Base-by-base conservation (phyloP, 2,113 vertebrate species). In the Myodes glareolus region DNA sequence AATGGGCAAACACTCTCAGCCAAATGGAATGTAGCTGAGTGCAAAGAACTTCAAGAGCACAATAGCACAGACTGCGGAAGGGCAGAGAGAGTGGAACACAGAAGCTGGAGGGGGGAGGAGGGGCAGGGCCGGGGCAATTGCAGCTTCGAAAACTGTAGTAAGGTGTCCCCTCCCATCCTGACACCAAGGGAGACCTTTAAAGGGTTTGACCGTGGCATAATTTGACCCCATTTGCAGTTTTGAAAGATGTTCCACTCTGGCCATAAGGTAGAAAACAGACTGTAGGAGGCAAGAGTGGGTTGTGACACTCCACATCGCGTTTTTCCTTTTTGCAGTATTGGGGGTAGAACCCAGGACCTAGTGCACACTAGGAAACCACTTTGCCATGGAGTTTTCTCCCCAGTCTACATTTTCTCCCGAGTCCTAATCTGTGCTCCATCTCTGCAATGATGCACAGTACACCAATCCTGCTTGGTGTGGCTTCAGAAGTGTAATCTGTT, bases 1-100 rank as follows among this genome's bases (percentile, higher is more conserved):
- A 58, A 63, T 85, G 52, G 55, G 87, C 58, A 91, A 25, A 58
- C 31, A 8, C n/a, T 65, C 61, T 92, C 16, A 31, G 25, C 68
- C 68, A 58, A 23, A 82, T 87, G 27, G 80, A 82, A 72, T 82
- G 87, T 87, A 77, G 47, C 85, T 87, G 50, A 96, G 47, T 76
- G 12, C 45, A 75, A 55, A 92, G 45, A 42, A 52, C 52, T 91
- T 89, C 31, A 42, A 36, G 47, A 77, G 55, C n/a, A 33, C 21
- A 89, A 23, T 77, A 52, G 33, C 81, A 55, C 19, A 84, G 36
- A 77, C 52, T n/a, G n/a, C 42, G 36, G 50, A 77, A 76, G 78
- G 50, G 10, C 39, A 16, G 50, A 5, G 27, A 23, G 6, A 14
- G n/a, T 47, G n/a, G 45, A 88, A 11, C 27, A 75, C 47, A 33